Base-by-base conservation (phyloP, 2,888 invertebrate genomes). In the Agriopis leucophaearia region DNA sequence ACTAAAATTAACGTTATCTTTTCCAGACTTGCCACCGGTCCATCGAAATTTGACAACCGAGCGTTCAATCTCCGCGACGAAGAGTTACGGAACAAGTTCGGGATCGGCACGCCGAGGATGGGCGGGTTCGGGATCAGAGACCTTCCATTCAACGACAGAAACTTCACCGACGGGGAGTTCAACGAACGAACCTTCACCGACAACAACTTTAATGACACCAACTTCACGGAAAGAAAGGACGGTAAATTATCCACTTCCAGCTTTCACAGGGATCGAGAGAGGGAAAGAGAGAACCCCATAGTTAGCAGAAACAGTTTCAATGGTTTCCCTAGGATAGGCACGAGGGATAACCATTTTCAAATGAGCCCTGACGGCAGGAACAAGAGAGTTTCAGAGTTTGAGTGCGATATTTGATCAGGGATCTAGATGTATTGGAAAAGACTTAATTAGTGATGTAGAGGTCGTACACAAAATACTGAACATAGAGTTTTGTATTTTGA, bases 371-470 rank as follows among this genome's bases (percentile, higher is more conserved):
- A 94, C 55, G 93, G 94, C n/a, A 85, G 92, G 42, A 94, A 90
- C 78, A 94, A 94, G 70, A 92, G 95, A 79, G 95, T 95, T 66
- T 91, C 95, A 6, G 95, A 96, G 82, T 95, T 96, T 78, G 95
- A 96, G 83, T 95, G 95, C 83, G 95, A 95, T 86, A 95, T 95
- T 74, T 88, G 76, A 78, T 27, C 35, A 48, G n/a, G 61, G 57
- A 61, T 66, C 68, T 44, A 16, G 40, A 16, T 9, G 50, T 66
- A 10, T 65, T 51, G 63, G 70, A 76, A 74, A 67, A 74, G 58
- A 58, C 70, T 74, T 66, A 48, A 16, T 55, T 38, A 52, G 38
- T 38, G 58, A 47, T 8, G 13, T 40, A 15, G 36, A 13, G 36
- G 7, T 9, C 10, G 42, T 15, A 9, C 38, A 7, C 38, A 10